Conservation (phyloP, 2,888 invertebrate genomes). For the Sarcophaga rosellei region DNA sequence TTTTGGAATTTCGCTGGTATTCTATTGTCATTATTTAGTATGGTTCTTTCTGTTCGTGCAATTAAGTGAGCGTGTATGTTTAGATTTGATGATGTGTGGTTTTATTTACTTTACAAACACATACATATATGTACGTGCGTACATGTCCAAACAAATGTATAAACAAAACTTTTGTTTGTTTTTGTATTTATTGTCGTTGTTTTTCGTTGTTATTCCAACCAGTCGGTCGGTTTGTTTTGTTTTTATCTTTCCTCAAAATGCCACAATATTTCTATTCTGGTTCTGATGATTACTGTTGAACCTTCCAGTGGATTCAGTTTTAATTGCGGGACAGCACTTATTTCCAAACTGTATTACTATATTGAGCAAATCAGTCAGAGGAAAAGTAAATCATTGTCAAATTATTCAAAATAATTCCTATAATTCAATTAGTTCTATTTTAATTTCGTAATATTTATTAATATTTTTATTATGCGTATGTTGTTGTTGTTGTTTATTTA, state of each 20-base stretch:
- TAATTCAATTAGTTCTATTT: neutral
- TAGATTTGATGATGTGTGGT: conserved; percentile 54
- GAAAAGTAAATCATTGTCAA: neutral
- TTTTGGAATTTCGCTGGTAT: neutral
- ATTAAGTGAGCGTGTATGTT: conserved; percentile 21
- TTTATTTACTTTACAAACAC: conserved; percentile 6
- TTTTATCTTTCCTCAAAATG: neutral
- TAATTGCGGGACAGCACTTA: too few species aligned
- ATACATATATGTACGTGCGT: neutral
- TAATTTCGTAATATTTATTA: neutral
- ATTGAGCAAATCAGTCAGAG: neutral
- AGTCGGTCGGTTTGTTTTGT: neutral
- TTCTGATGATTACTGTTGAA: neutral
- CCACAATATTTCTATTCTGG: neutral
- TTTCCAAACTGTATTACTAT: neutral
- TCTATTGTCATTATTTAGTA: neutral
- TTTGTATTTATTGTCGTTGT: neutral
- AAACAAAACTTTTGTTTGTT: neutral
- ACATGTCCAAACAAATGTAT: neutral
- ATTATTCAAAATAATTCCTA: neutral
- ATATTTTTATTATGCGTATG: neutral
- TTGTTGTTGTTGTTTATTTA: neutral
- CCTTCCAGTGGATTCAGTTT: too few species aligned
- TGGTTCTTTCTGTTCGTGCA: conserved; percentile 23
- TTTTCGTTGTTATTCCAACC: neutral